These are phyloP conservation scores for Lasioglossum malachurum DNA, from an alignment of 2,888 invertebrate genomes.

Conservation along the genomic window DNA sequence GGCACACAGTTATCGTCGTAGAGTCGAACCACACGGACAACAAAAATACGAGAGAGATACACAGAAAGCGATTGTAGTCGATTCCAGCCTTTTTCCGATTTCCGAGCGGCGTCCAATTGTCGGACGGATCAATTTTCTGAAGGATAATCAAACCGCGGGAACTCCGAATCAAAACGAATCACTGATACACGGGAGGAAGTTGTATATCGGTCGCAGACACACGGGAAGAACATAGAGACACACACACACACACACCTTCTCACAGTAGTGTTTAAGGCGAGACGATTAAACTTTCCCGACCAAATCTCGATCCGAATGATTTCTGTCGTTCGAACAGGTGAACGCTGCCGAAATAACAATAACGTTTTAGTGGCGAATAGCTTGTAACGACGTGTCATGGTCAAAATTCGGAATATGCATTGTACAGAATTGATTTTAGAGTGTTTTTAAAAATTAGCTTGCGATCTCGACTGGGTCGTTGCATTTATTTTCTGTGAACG, in stretches of 20 bases:
- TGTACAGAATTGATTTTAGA: not conserved
- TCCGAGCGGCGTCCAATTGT: slow-evolving; percentile 1
- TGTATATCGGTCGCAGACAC: not conserved
- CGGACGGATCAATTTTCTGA: slow-evolving; percentile 21
- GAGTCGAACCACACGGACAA: slow-evolving; percentile 53
- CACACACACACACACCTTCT: not conserved
- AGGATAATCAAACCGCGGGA: slow-evolving; percentile 59
- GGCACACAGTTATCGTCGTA: slow-evolving; percentile 60
- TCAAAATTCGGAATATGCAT: not conserved
- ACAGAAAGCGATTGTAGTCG: slow-evolving; percentile 48
- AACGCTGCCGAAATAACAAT: not conserved
- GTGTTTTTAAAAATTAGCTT: not conserved
- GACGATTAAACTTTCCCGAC: slow-evolving; percentile 55
- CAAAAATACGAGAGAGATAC: not conserved
- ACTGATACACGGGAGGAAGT: not conserved
- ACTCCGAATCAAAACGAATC: slow-evolving; percentile 58
- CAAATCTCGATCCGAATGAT: slow-evolving; percentile 15
- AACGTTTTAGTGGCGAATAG: not conserved
- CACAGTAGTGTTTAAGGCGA: slow-evolving; percentile 11
- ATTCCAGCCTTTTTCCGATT: slow-evolving; percentile 55
- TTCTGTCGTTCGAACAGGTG: not conserved
- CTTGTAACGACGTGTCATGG: not conserved
- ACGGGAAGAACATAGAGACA: not conserved
- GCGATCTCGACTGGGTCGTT: not conserved
- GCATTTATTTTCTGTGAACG: not conserved